phyloP scores from a whole-genome alignment of 2,113 vertebrate genomes.

The Microtus montanus region DNA sequence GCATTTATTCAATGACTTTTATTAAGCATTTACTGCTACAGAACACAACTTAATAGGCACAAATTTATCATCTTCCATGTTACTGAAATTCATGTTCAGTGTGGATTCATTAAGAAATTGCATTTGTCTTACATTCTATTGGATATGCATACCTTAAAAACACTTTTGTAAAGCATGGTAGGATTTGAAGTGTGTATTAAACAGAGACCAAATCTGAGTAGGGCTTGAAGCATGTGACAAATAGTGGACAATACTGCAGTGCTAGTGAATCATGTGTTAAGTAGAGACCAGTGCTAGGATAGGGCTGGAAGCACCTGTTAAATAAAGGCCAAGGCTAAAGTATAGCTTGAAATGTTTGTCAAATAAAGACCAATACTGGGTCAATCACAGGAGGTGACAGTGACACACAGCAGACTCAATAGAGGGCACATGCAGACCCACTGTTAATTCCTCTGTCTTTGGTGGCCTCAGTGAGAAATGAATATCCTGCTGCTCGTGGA shows the following conservation, averaged over 20 bases:
- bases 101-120: neutral
- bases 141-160: neutral
- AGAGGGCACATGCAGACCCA: neutral
- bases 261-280: neutral
- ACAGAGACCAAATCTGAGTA: neutral
- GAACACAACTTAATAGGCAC: neutral
- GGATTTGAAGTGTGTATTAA: neutral
- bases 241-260: neutral
- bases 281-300: neutral
- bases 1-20: neutral
- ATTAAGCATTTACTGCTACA: neutral
- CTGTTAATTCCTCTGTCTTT: neutral
- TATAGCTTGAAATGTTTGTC: neutral
- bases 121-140: neutral
- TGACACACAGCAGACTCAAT: neutral
- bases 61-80: neutral
- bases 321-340: neutral
- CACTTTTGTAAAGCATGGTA: neutral
- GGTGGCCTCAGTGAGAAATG: neutral
- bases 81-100: neutral
- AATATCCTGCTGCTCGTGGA: fast-evolving
- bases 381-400: neutral
- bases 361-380: neutral
- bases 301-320: neutral
- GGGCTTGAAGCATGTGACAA: neutral